Base-by-base conservation (phyloP, 2,113 vertebrate species). In the Lampris megalopsis region DNA sequence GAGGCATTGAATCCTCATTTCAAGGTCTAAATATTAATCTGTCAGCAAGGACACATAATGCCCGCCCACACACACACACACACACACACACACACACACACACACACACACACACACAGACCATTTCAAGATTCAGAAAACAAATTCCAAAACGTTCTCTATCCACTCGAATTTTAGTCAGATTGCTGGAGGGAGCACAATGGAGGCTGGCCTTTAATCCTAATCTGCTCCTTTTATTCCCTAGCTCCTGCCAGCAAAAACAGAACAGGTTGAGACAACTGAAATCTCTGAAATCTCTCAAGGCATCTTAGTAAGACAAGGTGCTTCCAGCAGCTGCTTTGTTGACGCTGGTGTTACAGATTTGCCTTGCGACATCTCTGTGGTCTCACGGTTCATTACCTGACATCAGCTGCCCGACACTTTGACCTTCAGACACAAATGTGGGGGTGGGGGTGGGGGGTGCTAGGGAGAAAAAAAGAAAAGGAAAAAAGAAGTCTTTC, bases 401-500 rank as follows among this genome's bases (percentile, higher is more conserved):
- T 68, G 47, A 77, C 76, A 80, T 68, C 76, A 71, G 88, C 67
- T 45, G 75, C 68, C 3, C 9, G 42, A 56, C 56, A 9, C 41
- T 69, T 62, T 76, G 86, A 86, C 88, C 86, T 88, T 85, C 75
- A 73, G 57, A 37, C 38, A 1, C n/a, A 64, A 49, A 8, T 45
- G 11, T 62, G 11, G 2, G 36, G 13, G 24, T 24, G 24, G 24
- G 24, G 24, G 24, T 24, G 24, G 24, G 24, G 24, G 24, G 24
- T 24, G 24, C 24, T 24, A 24, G 24, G 24, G 41, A 56, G n/a
- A 10, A 52, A 58, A 56, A 54, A 8, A 72, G 53, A 43, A 41
- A 61, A 69, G 3, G 36, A 41, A 8, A 5, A 59, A 50, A 10
- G 43, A 43, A 64, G n/a, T 13, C 7, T 5, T 9, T 48, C 24